phyloP scores from a whole-genome alignment of 1,140 invertebrate species.

The Heliconius himera region DNA sequence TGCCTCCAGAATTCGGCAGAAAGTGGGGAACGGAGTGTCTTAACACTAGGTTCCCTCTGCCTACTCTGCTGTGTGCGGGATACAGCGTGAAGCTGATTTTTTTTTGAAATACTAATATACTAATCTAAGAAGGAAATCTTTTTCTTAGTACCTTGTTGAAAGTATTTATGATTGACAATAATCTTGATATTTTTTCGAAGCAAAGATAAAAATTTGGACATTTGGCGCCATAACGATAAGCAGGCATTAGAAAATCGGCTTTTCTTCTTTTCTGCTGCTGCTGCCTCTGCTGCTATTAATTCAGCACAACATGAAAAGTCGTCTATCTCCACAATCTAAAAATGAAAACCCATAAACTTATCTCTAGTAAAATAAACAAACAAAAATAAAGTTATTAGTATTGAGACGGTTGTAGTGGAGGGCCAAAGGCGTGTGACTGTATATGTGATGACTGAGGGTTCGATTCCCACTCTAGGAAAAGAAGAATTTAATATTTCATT shows the following conservation, averaged over 20 bases:
- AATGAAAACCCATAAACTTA: not conserved
- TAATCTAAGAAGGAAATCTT: not conserved
- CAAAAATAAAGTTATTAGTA: no score
- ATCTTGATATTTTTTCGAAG: conserved; percentile 85
- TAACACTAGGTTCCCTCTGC: no score
- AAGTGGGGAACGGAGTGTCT: no score
- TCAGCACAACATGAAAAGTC: conserved; percentile 89
- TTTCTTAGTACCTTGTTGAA: conserved; percentile 88
- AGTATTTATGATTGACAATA: conserved; percentile 93
- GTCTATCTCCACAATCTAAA: conserved; percentile 82
- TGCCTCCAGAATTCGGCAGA: no score
- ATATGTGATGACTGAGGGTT: no score
- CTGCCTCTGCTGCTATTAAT: conserved; percentile 83
- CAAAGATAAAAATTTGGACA: conserved; percentile 80
- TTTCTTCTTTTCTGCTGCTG: conserved; percentile 80
- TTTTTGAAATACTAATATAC: not conserved
- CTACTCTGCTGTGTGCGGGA: no score
- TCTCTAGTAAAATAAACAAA: not conserved
- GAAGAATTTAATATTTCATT: no score
- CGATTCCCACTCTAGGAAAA: no score
- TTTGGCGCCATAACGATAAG: conserved; percentile 77
- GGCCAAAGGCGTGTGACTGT: no score
- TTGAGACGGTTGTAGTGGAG: no score
- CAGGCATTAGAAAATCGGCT: conserved; percentile 71
- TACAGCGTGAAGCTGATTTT: no score